phyloP scores from a whole-genome alignment of 1,140 invertebrate species.

The Lordiphosa stackelbergi region DNA sequence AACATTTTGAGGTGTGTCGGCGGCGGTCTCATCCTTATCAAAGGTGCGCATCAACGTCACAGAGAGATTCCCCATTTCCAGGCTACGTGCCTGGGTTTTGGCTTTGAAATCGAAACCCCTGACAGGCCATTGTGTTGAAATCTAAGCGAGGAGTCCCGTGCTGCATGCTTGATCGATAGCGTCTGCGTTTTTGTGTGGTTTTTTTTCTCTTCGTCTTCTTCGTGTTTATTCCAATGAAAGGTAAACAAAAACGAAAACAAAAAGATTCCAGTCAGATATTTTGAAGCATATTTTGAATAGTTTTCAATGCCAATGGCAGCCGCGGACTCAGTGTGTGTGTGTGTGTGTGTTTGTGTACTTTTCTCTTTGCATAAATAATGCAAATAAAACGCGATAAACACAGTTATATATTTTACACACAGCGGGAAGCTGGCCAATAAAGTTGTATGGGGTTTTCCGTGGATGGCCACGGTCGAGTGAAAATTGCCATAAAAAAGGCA shows the following conservation, averaged over 20 bases:
- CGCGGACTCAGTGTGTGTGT: slow-evolving; percentile 22
- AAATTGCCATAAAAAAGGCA: slow-evolving; percentile 70
- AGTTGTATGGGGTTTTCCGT: slow-evolving; percentile 51
- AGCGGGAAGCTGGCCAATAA: slow-evolving; percentile 65
- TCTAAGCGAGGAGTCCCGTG: slow-evolving; percentile 43
- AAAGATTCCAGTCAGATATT: slow-evolving; percentile 58
- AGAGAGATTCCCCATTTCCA: slow-evolving; percentile 25
- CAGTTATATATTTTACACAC: slow-evolving; percentile 61
- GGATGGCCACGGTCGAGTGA: slow-evolving; percentile 39
- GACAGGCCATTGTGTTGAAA: slow-evolving; percentile 65
- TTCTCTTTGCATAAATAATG: slow-evolving; percentile 68
- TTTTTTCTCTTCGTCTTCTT: slow-evolving; percentile 4
- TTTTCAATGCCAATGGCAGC: slow-evolving; percentile 63
- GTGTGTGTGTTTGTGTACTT: slow-evolving; percentile 11
- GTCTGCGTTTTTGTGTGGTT: slow-evolving; percentile 31
- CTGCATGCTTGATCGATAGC: slow-evolving; percentile 68
- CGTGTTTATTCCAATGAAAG: slow-evolving; percentile 46
- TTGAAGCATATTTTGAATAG: slow-evolving; percentile 62
- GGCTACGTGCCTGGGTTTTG: slow-evolving; percentile 50
- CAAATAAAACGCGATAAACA: slow-evolving; percentile 65
- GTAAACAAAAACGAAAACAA: slow-evolving; percentile 43
- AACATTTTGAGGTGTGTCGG: slow-evolving; percentile 46
- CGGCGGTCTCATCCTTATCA: slow-evolving; percentile 57
- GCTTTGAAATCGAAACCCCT: slow-evolving; percentile 69
- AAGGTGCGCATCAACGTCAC: slow-evolving; percentile 70